These are phyloP conservation scores for Orientallactaga bullata DNA, from an alignment of 2,113 vertebrate genomes.

Conservation along the genomic window DNA sequence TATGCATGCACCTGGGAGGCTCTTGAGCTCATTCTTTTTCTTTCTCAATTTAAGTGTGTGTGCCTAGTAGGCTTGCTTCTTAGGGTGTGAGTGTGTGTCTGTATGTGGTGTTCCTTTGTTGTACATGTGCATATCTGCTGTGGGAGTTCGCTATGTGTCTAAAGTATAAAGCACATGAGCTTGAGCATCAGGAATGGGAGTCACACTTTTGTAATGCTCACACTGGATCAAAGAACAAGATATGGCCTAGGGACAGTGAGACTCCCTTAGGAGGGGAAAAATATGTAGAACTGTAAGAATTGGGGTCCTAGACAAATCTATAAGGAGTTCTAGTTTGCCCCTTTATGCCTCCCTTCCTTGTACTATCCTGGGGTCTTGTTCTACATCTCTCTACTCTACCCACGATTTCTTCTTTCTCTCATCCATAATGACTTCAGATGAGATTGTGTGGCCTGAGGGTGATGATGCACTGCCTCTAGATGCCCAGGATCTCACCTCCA, in stretches of 20 bases:
- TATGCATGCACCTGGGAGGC: neutral
- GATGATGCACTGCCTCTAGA: constrained; percentile 96
- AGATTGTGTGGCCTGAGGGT: constrained; percentile 98
- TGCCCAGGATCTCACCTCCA: constrained; percentile 96
- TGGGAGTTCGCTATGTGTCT: neutral
- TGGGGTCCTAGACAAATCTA: neutral
- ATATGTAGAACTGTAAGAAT: neutral
- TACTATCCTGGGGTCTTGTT: neutral
- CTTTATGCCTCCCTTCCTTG: neutral
- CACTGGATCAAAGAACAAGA: neutral
- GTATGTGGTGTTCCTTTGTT: neutral
- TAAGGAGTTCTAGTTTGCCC: neutral
- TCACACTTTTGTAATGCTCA: neutral
- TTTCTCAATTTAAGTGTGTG: constrained; percentile 5
- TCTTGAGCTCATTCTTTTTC: neutral
- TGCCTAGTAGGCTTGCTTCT: neutral
- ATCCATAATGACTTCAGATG: constrained; percentile 88
- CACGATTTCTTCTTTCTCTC: constrained; percentile 43
- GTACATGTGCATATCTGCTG: neutral
- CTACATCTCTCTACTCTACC: neutral
- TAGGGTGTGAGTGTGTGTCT: neutral
- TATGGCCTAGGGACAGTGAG: neutral
- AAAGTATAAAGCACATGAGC: neutral
- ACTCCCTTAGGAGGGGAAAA: neutral
- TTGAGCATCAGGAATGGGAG: neutral